Evolutionary conservation across 2,797 vertebrate genomes (phyloP), one percentile per base, ranked within the genome.

Genomic region (Eupleurogrammus muticus): DNA sequence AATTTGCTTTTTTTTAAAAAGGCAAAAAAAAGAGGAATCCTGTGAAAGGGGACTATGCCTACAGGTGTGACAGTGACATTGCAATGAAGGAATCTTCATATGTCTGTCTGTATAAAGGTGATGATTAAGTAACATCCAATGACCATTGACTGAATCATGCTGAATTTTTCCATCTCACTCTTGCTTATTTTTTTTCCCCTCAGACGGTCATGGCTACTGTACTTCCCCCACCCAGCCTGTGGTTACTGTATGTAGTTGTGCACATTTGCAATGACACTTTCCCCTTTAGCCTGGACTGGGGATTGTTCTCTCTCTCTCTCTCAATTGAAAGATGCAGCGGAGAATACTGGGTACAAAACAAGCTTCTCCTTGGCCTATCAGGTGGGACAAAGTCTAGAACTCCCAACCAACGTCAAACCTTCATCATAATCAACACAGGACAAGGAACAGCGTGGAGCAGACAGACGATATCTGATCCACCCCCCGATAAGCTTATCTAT

Each of bases 351-450:
- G 4, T 2, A 54, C 10, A 79, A 77, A 83, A 68, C 34, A 46
- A 57, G 62, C 61, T 21, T 69, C 59, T 67, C 49, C 42, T 68
- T 42, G 46, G 54, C 53, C 82, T 86, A 91, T 92, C 84, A 84
- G 70, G 5, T n/a, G 10, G 89, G 70, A 60, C 94, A 93, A 94
- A 94, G 92, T 94, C 88, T 85, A 76, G 69, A 66, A 65, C 51
- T 81, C 70, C 52, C 40, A 54, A 74, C 54, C 56, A 63, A 65
- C 47, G 6, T 74, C 61, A 77, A 61, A 62, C 23, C 34, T 21
- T 70, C 74, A 55, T 76, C 76, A 67, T 59, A 68, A 84, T 84
- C 78, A 79, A 55, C 73, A 60, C 0, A 19, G 75, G 70, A 80
- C 71, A 56, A 68, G 86, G 79, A 80, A 63, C 80, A 62, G 54